Percentiles rank a stretch among this genome's conserved stretches.
Conservation (phyloP, 2,113 vertebrate species). For the Gnathonemus echidnorhynchus region DNA sequence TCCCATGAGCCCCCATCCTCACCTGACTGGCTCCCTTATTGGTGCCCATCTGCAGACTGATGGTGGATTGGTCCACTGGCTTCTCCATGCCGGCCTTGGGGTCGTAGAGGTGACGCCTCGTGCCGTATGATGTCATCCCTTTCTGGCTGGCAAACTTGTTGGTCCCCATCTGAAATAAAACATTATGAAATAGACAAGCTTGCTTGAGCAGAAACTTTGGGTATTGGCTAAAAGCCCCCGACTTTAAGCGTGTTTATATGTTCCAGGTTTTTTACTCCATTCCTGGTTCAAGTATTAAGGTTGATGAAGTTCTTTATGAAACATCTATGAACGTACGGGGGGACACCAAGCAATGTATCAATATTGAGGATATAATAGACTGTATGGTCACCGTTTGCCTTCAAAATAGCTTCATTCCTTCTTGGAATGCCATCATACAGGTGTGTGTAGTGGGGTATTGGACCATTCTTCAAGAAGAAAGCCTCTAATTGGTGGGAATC, state of each 20-base stretch:
- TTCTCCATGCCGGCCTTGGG: slow-evolving; percentile 77
- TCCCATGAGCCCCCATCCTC: slow-evolving; percentile 15
- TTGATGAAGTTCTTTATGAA: neutral
- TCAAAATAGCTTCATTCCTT: neutral
- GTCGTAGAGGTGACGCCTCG: slow-evolving; percentile 84
- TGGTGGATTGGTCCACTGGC: slow-evolving; percentile 82
- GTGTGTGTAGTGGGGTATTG: neutral
- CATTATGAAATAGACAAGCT: neutral
- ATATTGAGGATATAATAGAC: neutral
- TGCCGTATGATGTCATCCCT: slow-evolving; percentile 90
- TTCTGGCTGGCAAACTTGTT: slow-evolving; percentile 92
- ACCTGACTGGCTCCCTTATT: slow-evolving; percentile 93
- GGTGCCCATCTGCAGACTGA: slow-evolving; percentile 92
- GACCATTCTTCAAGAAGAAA: neutral
- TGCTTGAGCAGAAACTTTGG: neutral
- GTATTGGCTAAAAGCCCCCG: no score
- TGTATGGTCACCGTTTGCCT: neutral
- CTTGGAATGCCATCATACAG: neutral
- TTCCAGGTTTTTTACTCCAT: neutral
- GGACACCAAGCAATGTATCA: neutral
- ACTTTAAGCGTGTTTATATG: neutral
- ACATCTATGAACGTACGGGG: neutral
- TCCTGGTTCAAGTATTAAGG: neutral
- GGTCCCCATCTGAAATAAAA: slow-evolving; percentile 78
- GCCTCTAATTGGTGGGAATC: neutral